phyloP scores from a whole-genome alignment of 2,797 vertebrate genomes.

The Ptychobarbus kaznakovi region DNA sequence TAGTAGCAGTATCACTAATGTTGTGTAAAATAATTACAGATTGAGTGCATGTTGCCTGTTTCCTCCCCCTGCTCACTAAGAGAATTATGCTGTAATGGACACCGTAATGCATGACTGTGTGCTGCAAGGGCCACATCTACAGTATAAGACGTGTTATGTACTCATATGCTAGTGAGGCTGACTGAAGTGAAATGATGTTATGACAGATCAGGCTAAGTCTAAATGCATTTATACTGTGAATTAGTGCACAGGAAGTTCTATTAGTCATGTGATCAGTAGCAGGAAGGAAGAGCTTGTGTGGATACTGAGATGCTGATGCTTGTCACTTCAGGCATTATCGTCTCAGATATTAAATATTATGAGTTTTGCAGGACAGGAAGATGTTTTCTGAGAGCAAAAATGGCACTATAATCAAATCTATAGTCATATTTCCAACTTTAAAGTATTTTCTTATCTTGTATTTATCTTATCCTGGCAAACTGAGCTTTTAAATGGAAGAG shows the following conservation, averaged over 20 bases:
- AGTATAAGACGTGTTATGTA: neutral
- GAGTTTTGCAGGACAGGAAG: conserved; percentile 65
- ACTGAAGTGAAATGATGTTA: neutral
- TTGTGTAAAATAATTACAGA: conserved; percentile 8
- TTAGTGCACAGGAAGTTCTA: neutral
- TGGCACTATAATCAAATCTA: conserved; percentile 80
- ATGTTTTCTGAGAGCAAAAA: conserved; percentile 71
- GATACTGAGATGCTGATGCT: conserved; percentile 71
- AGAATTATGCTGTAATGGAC: neutral
- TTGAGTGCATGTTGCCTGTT: conserved; percentile 11
- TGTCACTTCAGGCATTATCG: conserved; percentile 71
- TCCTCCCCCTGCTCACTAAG: neutral
- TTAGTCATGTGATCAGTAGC: neutral
- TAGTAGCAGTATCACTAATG: neutral
- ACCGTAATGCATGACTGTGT: neutral
- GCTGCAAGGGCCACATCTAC: neutral
- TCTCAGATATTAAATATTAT: conserved; percentile 73
- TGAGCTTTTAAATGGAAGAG: neutral
- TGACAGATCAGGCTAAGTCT: neutral
- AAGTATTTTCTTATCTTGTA: conserved; percentile 68
- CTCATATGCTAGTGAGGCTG: neutral
- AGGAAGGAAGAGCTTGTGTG: conserved; percentile 3
- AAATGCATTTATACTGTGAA: conserved; percentile 2
- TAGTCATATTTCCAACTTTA: conserved; percentile 73
- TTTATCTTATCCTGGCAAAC: conserved; percentile 2